Evolutionary conservation across 2,113 vertebrate species (phyloP), one percentile per base, ranked within the genome.

Genomic region (Nanger granti): DNA sequence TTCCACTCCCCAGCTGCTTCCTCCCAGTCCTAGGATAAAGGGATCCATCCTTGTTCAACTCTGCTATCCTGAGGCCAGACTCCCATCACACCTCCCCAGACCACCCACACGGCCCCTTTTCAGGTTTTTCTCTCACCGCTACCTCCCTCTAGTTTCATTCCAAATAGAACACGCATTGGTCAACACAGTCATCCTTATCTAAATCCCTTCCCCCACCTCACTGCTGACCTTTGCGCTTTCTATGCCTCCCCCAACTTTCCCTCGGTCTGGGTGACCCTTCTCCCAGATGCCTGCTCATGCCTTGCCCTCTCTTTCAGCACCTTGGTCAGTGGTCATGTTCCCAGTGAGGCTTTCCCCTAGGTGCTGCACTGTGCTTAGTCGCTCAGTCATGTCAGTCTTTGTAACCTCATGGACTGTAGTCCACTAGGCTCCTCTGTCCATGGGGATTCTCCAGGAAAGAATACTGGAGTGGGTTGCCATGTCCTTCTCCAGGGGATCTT

Each of bases 71-170:
- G 34, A 85, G 22, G 83, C n/a, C n/a, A 26, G 14, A n/a, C 54
- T 5, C 54, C 52, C 4, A 12, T 17, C 44, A 6, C 4, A 12
- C 29, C 29, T 29, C 57, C 47, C n/a, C 0, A 4, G 49, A 37
- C 2, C 31, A 24, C 62, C 34, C 31, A 15, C 0, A 1, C 0
- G 1, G 41, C 3, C 54, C 17, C 24, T 11, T 17, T 2, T 4
- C 64, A 64, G 55, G 2, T 15, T 9, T 7, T 2, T 37, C 37
- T 12, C 47, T 34, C 4, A 12, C 3, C 60, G 28, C 69, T 3
- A 44, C 47, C 7, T 84, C 24, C 28, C 66, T 54, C 69, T 52
- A 29, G 20, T 6, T 80, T 60, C 26, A 28, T 9, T n/a, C n/a
- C 3, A 57, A 29, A 29, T 28, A 15, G 15, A 55, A 84, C 11